Evolutionary conservation across 2,888 invertebrate genomes (phyloP).

Genomic region (Cephonodes hylas): DNA sequence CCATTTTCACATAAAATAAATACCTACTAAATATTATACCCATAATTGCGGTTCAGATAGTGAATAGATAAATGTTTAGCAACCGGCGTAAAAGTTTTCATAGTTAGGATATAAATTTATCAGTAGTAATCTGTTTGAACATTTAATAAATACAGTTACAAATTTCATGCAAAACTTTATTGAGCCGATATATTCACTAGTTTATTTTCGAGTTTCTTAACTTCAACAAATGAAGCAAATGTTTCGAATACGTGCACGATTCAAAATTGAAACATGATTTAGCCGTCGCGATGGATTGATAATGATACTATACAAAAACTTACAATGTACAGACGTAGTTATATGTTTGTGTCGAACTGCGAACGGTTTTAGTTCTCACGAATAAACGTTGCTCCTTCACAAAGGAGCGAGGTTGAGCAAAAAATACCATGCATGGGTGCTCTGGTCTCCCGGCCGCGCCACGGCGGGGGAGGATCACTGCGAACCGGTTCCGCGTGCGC

Average conservation of each 20-base stretch:
- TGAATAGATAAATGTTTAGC: no score
- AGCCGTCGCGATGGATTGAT: neutral
- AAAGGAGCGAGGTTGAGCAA: constrained; percentile 44
- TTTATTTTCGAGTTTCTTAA: neutral
- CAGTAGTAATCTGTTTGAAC: no score
- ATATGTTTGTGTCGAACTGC: neutral
- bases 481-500: constrained; percentile 72
- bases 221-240: no score
- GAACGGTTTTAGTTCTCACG: constrained; percentile 1
- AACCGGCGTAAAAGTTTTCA: no score
- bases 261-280: neutral
- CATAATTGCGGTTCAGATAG: no score
- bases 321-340: neutral
- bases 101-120: no score
- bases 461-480: constrained; percentile 48
- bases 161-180: no score
- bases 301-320: neutral
- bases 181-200: no score
- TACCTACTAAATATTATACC: no score
- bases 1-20: no score
- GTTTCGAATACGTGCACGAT: neutral
- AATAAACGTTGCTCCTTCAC: neutral
- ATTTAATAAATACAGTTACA: no score
- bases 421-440: constrained; percentile 67
- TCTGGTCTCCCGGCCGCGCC: constrained; percentile 25